Evolutionary conservation across 2,888 invertebrate species (phyloP), one percentile per base, ranked within the genome.

Genomic region (Siphlonurus alternatus): DNA sequence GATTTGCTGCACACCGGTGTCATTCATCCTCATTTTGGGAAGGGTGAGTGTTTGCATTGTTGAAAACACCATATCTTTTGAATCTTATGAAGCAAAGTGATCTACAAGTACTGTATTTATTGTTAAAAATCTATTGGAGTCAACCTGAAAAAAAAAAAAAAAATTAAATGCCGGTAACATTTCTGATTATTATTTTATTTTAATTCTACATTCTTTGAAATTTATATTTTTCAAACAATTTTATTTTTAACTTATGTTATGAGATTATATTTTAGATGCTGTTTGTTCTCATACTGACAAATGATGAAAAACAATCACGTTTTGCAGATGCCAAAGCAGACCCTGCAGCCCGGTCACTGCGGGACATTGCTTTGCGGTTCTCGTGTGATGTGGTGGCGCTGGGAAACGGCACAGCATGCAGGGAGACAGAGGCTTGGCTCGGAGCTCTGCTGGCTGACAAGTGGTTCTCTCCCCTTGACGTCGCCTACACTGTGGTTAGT

Each of bases 341-440:
- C 15, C 15, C 7, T 38, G 56, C 56, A 20, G 56, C 56, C 5
- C n/a, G 20, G 5, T 5, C 7, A 56, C 7, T 56, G 7, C 22
- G n/a, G 7, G n/a, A 56, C n/a, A n/a, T 56, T 7, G n/a, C 20
- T 3, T 7, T 18, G 1, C 24, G 2, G 20, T 78, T 66, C 74
- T 88, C 89, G 38, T 88, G 89, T 73, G 82, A 84, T 64, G 76
- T 89, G n/a, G 84, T 96, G 69, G 93, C 91, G 3, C 76, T 96
- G 54, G 96, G 96, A 1, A 94, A 95, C 76, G 95, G 93, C 1
- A 91, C 88, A 2, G 95, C 89, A 0, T 93, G 94, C 71, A 80
- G 93, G 59, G 88, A 94, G 74, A 93, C 93, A 0, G 94, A 95
- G 75, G 73, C 79, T 25, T 87, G 89, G 81, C 71, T 90, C 15